A percentile compares a stretch with the other conserved stretches of the same genome.
These are phyloP conservation scores for Myrmecobius fasciatus DNA, from an alignment of 2,113 vertebrate species.

Conservation along the genomic window DNA sequence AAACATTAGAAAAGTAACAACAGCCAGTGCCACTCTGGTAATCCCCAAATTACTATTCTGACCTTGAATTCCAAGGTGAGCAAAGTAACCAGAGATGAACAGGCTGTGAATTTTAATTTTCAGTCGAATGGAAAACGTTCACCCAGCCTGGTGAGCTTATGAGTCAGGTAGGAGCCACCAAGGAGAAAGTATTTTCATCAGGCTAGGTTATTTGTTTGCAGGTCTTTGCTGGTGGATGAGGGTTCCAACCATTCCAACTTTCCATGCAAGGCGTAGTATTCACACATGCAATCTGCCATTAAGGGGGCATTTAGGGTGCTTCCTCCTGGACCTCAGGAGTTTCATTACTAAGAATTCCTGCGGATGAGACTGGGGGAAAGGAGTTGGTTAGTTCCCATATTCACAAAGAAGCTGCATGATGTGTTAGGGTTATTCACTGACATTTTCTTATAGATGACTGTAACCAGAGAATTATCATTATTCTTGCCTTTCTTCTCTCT, in stretches of 20 bases:
- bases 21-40: slow-evolving; percentile 47
- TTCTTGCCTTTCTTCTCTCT: background rate
- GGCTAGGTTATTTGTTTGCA: background rate
- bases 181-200: slow-evolving; percentile 39
- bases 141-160: slow-evolving; percentile 13
- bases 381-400: slow-evolving; percentile 49
- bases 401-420: slow-evolving; percentile 63
- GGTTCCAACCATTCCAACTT: slow-evolving; percentile 24
- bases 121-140: slow-evolving; percentile 37
- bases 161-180: background rate
- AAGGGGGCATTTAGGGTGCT: slow-evolving; percentile 12
- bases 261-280: slow-evolving; percentile 24
- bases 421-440: slow-evolving; percentile 58
- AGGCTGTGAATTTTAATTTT: slow-evolving; percentile 29
- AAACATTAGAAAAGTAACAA: slow-evolving; percentile 63
- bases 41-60: slow-evolving; percentile 74
- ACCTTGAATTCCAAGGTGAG: slow-evolving; percentile 65
- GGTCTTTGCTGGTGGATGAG: background rate
- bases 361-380: slow-evolving; percentile 25
- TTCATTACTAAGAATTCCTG: slow-evolving; percentile 73
- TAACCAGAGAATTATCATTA: slow-evolving; percentile 33
- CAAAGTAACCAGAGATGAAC: slow-evolving; percentile 41
- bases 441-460: slow-evolving; percentile 69
- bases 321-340: slow-evolving; percentile 60
- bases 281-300: background rate